Base-by-base conservation (phyloP, 2,888 invertebrate genomes). In the Cecidostiba fungosa region DNA sequence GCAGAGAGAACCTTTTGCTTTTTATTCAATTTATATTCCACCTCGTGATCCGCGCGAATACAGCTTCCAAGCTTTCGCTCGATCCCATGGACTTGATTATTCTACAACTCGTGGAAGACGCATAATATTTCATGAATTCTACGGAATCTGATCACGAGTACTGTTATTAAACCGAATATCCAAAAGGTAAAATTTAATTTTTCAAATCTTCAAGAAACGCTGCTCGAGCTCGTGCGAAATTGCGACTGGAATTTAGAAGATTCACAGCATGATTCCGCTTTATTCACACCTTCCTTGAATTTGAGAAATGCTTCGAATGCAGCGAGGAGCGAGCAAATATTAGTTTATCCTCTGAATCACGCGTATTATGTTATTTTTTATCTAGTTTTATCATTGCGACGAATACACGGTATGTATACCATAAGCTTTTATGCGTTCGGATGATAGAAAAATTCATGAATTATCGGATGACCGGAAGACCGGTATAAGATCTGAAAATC, bases 231-330 rank as follows among this genome's bases (percentile, higher is more conserved):
- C 19, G 19, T 3, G 39, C n/a, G 23, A 14, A 26, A 43, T 73
- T 26, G 10, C 73, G 10, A 23, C 43, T 2, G 26, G 73, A 19
- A 73, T 23, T 26, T 26, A 47, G n/a, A 43, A 73, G 47, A 47
- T 73, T 73, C 23, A 1, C 1, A 43, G 43, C n/a, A 72, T 39
- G 43, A 72, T 72, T 39, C 70, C n/a, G 16, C 4, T 36, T 70
- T 39, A 16, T n/a, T n/a, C n/a, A 70, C 36, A 43, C 4, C 39
- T 23, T 5, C n/a, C 36, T 26, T 8, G 16, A 6, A 19, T 43
- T 47, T 12, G 12, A 14, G 73, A 43, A 39, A 73, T 73, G n/a
- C 47, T 47, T 73, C 16, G 23, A 73, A 73, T 73, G 12, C 39
- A 4, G 23, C n/a, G 10, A 14, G 43, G 14, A 23, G 6, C n/a